Evolutionary conservation across 2,888 invertebrate genomes (phyloP), one percentile per base, ranked within the genome.

Genomic region (Latrodectus hesperus): DNA sequence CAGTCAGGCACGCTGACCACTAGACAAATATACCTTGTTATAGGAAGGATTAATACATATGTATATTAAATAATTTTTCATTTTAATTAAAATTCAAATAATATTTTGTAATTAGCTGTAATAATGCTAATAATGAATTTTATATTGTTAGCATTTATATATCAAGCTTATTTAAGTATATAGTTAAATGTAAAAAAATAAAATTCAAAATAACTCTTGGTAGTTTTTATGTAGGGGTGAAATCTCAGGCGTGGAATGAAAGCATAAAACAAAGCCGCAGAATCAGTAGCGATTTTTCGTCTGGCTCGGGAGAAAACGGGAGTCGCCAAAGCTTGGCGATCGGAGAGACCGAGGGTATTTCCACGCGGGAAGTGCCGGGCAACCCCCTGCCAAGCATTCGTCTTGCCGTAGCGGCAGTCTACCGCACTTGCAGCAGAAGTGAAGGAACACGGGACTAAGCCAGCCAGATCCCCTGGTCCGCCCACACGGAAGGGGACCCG

Each of bases 391-490:
- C 60, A 49, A 49, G 74, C 68, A 68, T 49, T 67, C 75, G 74
- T 22, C n/a, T 51, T 49, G 12, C 80, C 51, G 16, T 68, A 60
- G 26, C 17, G 17, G 78, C 71, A 79, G 78, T 71, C 5, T 77
- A 73, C 78, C 73, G 77, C 78, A 82, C 68, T 82, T 55, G 82
- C 82, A 71, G 79, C 79, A 80, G 72, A 38, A 77, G 77, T 77
- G 68, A 68, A 77, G 77, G 68, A 68, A 67, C 68, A 68, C 67
- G 77, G 71, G 74, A 71, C 73, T 49, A 52, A 26, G 84, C 65
- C 52, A 55, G 84, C 72, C 60, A 72, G 72, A 78, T 67, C 70
- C 26, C 65, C 84, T 70, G 84, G 64, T 64, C 76, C 64, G 49
- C 76, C 55, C 49, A 65, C 64, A 65, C 72, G 71, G 72, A 73